Conservation (phyloP, 2,797 vertebrate species). For the Pitangus sulphuratus region DNA sequence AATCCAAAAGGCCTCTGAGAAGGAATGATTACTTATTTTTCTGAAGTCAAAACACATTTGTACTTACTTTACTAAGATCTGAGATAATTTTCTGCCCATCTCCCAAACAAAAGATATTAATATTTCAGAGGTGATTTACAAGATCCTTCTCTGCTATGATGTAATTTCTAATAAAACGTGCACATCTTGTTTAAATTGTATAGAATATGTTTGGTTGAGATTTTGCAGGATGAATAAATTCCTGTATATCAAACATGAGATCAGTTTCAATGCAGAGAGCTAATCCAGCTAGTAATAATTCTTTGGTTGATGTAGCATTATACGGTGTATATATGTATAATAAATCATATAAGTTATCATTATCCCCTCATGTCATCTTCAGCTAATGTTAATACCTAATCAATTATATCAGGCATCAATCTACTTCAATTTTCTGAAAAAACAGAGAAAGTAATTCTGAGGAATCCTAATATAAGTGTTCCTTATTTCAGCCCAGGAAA, state of each 20-base stretch:
- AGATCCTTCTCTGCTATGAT: neutral
- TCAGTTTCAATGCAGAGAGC: neutral
- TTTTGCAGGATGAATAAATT: neutral
- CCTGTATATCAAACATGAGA: neutral
- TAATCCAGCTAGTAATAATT: neutral
- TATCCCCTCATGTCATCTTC: neutral
- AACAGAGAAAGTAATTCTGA: neutral
- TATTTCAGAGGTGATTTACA: neutral
- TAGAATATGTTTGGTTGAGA: neutral
- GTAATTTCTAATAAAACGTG: neutral
- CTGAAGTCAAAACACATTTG: neutral
- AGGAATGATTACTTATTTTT: neutral
- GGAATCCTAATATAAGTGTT: neutral
- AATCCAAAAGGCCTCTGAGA: neutral
- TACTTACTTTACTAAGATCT: neutral
- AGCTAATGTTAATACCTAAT: slow-evolving; percentile 36
- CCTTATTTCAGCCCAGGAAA: neutral
- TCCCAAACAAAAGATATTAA: neutral
- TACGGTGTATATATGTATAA: neutral
- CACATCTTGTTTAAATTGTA: neutral
- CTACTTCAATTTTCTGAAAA: neutral
- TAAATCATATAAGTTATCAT: neutral
- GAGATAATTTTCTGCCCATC: neutral
- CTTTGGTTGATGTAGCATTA: neutral
- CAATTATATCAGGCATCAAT: neutral